Evolutionary conservation across 1,140 invertebrate species (phyloP).

Genomic region (Phenacoccus solenopsis): DNA sequence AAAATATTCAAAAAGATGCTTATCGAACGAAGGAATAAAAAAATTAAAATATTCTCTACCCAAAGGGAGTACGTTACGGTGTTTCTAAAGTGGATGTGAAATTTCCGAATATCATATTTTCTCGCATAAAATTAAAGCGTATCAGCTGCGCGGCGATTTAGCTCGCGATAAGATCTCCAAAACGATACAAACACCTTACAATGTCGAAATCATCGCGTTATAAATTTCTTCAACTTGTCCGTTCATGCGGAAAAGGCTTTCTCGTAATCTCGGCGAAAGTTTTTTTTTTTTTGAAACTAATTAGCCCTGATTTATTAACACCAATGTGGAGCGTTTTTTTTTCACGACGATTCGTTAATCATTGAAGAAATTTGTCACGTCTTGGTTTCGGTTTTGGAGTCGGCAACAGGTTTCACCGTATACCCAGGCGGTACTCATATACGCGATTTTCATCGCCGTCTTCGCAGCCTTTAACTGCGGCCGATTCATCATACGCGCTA

Average conservation of each 20-base stretch:
- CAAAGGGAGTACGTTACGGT: neutral
- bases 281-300: neutral
- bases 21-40: neutral
- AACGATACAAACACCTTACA: neutral
- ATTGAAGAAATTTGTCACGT: neutral
- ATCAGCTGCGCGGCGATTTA: neutral
- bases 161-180: neutral
- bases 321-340: neutral
- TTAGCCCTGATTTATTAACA: neutral
- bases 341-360: neutral
- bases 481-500: neutral
- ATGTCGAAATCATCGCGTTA: neutral
- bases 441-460: too few relatives aligned
- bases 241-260: too few relatives aligned
- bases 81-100: too few relatives aligned
- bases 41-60: neutral
- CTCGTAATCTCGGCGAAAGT: too few relatives aligned
- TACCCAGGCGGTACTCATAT: too few relatives aligned
- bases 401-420: too few relatives aligned
- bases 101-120: neutral
- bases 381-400: neutral
- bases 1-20: neutral
- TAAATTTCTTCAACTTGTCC: neutral
- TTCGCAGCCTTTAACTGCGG: too few relatives aligned
- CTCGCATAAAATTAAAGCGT: neutral